Conservation (phyloP, 2,888 invertebrate genomes). For the Caradrina kadenii region DNA sequence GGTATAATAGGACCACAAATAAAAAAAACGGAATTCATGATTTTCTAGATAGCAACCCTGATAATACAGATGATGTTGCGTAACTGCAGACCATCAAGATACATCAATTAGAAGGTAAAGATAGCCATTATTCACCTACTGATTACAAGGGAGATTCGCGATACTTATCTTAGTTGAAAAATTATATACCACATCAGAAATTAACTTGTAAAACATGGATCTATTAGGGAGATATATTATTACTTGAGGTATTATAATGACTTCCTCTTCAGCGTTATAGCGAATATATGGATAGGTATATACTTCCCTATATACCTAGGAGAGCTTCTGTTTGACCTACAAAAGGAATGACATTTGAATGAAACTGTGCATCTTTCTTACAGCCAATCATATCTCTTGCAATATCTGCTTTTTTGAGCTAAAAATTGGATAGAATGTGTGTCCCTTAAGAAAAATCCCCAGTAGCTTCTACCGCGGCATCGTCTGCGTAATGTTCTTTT, state of each 20-base stretch:
- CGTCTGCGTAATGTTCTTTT: too few relatives aligned
- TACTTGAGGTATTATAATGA: constrained; percentile 42
- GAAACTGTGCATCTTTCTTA: not conserved
- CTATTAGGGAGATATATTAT: constrained; percentile 56
- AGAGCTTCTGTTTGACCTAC: too few relatives aligned
- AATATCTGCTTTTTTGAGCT: not conserved
- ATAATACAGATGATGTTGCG: constrained; percentile 24
- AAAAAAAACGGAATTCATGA: too few relatives aligned
- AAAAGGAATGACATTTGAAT: too few relatives aligned
- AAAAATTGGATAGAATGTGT: not conserved
- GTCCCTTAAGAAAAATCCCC: too few relatives aligned
- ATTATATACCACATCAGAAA: constrained; percentile 61
- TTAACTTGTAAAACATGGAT: constrained; percentile 49
- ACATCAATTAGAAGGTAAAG: constrained; percentile 36
- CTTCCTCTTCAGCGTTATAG: constrained; percentile 32
- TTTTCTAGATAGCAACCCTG: not conserved
- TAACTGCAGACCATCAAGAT: constrained; percentile 20
- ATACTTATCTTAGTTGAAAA: constrained; percentile 54
- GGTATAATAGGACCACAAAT: too few relatives aligned
- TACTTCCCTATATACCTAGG: constrained; percentile 6
- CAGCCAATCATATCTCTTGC: not conserved
- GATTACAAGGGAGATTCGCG: constrained; percentile 44
- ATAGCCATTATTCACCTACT: constrained; percentile 21
- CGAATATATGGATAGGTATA: constrained; percentile 21
- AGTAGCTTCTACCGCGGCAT: too few relatives aligned